These are phyloP conservation scores for Solea solea DNA, from an alignment of 2,113 vertebrate species.

Conservation along the genomic window DNA sequence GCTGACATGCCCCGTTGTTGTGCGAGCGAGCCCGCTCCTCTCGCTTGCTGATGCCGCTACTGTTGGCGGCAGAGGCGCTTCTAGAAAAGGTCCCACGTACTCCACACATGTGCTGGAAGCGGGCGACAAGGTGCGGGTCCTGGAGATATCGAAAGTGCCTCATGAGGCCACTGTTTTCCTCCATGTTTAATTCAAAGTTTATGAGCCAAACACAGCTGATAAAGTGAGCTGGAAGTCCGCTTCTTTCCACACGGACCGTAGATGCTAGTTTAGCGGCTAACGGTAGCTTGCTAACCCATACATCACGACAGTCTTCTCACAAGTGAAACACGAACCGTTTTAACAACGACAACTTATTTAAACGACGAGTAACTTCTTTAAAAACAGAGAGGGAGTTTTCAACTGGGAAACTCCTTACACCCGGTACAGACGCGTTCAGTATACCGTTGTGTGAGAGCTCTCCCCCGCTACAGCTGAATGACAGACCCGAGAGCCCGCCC, in stretches of 20 bases:
- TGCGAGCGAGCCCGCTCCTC: slow-evolving; percentile 38
- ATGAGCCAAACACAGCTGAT: neutral
- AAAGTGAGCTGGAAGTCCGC: slow-evolving; percentile 17
- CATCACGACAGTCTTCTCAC: slow-evolving; percentile 30
- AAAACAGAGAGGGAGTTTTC: neutral
- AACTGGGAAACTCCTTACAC: neutral
- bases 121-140: slow-evolving; percentile 90
- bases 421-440: neutral
- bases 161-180: slow-evolving; percentile 29
- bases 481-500: slow-evolving; percentile 47
- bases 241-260: slow-evolving; percentile 13
- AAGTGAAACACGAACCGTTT: slow-evolving; percentile 4
- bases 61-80: neutral
- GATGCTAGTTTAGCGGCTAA: slow-evolving; percentile 46
- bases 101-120: slow-evolving; percentile 91
- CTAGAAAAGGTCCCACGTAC: slow-evolving; percentile 76
- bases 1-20: slow-evolving; percentile 69
- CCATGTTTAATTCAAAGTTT: slow-evolving; percentile 55
- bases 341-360: neutral
- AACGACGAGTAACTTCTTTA: rapidly evolving
- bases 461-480: slow-evolving; percentile 31
- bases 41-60: neutral
- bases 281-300: slow-evolving; percentile 39
- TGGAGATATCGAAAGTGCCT: slow-evolving; percentile 78
- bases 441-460: slow-evolving; percentile 30